Evolutionary conservation across 2,888 invertebrate genomes (phyloP).

Genomic region (Tiliacea citrago): DNA sequence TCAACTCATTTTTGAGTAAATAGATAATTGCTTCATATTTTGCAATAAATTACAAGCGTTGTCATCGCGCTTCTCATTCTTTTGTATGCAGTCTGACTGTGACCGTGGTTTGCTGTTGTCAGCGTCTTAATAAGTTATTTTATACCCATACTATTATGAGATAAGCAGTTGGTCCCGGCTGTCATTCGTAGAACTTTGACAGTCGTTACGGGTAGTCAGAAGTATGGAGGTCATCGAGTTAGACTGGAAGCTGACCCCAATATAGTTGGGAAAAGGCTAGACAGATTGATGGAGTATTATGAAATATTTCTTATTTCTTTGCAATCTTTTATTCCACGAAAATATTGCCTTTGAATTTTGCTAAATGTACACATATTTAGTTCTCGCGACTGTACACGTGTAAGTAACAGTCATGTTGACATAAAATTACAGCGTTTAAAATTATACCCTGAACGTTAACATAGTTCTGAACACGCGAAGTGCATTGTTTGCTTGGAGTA

Average conservation of each 20-base stretch:
- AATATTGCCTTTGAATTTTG: not conserved
- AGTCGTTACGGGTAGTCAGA: not conserved
- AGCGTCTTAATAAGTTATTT: no score
- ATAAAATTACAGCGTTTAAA: conserved; percentile 35
- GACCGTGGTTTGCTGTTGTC: no score
- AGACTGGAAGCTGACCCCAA: not conserved
- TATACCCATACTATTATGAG: no score
- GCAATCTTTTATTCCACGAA: not conserved
- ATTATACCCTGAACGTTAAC: conserved; percentile 38
- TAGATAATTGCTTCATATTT: no score
- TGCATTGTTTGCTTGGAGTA: not conserved
- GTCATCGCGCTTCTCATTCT: no score
- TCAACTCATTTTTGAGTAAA: no score
- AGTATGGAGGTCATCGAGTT: no score
- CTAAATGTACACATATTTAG: not conserved
- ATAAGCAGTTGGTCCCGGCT: no score
- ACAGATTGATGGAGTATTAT: not conserved
- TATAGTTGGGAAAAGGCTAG: not conserved
- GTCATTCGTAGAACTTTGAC: no score
- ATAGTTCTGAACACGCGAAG: conserved; percentile 33
- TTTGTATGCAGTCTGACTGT: no score
- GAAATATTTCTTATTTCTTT: not conserved
- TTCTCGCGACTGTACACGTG: not conserved
- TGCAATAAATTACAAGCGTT: no score
- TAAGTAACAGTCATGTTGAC: conserved; percentile 28